These are phyloP conservation scores for Myiozetetes cayanensis DNA, from an alignment of 2,113 vertebrate genomes.

Conservation along the genomic window DNA sequence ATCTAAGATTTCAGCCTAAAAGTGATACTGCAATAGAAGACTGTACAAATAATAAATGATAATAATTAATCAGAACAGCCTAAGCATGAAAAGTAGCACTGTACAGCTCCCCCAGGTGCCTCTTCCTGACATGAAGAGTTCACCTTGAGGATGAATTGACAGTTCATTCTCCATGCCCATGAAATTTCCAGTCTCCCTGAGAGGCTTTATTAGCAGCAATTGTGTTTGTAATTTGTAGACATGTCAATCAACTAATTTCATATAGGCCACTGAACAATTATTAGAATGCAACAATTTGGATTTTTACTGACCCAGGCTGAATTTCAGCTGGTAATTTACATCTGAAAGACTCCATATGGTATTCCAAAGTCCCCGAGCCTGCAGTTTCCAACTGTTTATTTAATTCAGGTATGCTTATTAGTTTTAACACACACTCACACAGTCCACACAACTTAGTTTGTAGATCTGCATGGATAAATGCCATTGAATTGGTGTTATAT, in stretches of 20 bases:
- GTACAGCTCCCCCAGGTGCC: conserved; percentile 1
- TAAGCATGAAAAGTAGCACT: conserved; percentile 35
- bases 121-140: conserved; percentile 20
- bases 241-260: conserved; percentile 61
- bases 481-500: not conserved
- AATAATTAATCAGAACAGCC: conserved; percentile 55
- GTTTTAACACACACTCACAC: not conserved
- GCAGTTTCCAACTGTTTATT: conserved; percentile 41
- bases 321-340: conserved; percentile 59
- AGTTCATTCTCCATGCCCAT: conserved; percentile 18
- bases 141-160: conserved; percentile 59
- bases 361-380: not conserved
- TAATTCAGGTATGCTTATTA: conserved; percentile 55
- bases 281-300: conserved; percentile 45
- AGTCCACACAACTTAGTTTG: not conserved
- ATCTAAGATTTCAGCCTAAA: conserved; percentile 30
- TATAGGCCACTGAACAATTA: conserved; percentile 55
- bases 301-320: conserved; percentile 54
- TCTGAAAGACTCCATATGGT: conserved; percentile 59
- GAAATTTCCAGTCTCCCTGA: conserved; percentile 40
- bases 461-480: not conserved
- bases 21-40: not conserved
- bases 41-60: conserved; percentile 34
- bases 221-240: conserved; percentile 58
- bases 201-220: conserved; percentile 38